Percentiles rank a stretch among this genome's conserved stretches.
These are phyloP conservation scores for Cassiopea xamachana DNA, from an alignment of 30 jellyfish, hydroid and myxozoan genomes.

Conservation along the genomic window DNA sequence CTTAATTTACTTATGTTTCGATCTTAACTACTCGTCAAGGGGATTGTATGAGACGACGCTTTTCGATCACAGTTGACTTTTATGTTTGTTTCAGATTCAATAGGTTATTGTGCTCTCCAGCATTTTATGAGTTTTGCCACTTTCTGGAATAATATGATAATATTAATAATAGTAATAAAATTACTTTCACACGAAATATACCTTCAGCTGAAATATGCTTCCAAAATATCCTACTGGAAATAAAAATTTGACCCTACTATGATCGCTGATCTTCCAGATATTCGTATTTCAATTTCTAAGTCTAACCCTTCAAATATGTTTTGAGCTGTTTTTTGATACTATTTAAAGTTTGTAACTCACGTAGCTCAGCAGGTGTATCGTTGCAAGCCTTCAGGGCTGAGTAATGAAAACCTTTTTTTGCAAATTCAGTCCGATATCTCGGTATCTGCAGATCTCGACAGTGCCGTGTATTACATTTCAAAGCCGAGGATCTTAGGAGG, in stretches of 20 bases:
- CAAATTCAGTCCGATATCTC: conserved; percentile 8
- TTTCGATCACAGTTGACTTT: too few relatives aligned
- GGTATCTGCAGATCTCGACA: neutral
- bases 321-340: conserved; percentile 7
- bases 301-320: neutral
- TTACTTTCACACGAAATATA: neutral
- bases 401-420: conserved; percentile 5
- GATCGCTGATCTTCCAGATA: too few relatives aligned
- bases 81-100: too few relatives aligned
- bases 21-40: too few relatives aligned
- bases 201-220: neutral
- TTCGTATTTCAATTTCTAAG: too few relatives aligned
- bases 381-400: conserved; percentile 13
- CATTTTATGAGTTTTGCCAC: too few relatives aligned
- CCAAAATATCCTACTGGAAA: too few relatives aligned
- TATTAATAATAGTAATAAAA: neutral
- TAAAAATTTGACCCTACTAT: too few relatives aligned
- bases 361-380: conserved; percentile 8
- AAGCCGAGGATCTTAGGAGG: conserved; percentile 2
- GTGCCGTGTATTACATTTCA: neutral
- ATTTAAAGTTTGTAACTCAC: conserved; percentile 10
- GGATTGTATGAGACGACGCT: too few relatives aligned
- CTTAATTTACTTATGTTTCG: too few relatives aligned
- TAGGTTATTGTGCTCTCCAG: too few relatives aligned
- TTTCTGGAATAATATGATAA: neutral